phyloP scores from a whole-genome alignment of 2,888 invertebrate genomes.

The Pemphredon lugubris region DNA sequence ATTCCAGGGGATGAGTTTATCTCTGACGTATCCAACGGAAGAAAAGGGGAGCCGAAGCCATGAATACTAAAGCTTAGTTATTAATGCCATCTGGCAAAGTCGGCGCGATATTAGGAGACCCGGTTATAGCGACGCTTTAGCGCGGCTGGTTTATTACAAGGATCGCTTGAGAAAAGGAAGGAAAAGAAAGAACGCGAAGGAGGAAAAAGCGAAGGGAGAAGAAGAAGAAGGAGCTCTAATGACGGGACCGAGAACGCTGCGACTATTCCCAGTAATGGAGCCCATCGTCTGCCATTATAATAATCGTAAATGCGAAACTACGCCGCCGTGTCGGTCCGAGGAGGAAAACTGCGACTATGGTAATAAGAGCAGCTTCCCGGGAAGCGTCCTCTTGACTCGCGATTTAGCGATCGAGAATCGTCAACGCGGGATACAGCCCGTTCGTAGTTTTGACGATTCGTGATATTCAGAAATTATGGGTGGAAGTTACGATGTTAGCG shows the following conservation, averaged over 20 bases:
- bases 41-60: slow-evolving; percentile 25
- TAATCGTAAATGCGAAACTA: slow-evolving; percentile 60
- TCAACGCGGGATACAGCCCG: no score
- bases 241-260: slow-evolving; percentile 28
- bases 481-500: no score
- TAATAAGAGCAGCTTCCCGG: slow-evolving; percentile 35
- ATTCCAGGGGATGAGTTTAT: slow-evolving; percentile 13
- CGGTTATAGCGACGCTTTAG: slow-evolving; percentile 43
- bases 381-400: slow-evolving; percentile 18
- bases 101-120: slow-evolving; percentile 40
- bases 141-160: slow-evolving; percentile 47
- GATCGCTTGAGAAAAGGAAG: slow-evolving; percentile 25
- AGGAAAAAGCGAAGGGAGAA: neutral
- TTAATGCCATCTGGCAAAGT: slow-evolving; percentile 54
- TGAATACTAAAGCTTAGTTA: slow-evolving; percentile 60
- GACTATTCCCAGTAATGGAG: slow-evolving; percentile 45
- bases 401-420: slow-evolving; percentile 16
- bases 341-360: slow-evolving; percentile 20
- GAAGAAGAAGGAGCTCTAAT: slow-evolving; percentile 32
- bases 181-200: neutral
- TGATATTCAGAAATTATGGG: no score
- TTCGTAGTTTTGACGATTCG: no score
- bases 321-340: slow-evolving; percentile 18
- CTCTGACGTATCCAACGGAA: slow-evolving; percentile 5
- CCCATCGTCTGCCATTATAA: slow-evolving; percentile 48